phyloP scores from a whole-genome alignment of 2,113 vertebrate species.

The Meriones unguiculatus region DNA sequence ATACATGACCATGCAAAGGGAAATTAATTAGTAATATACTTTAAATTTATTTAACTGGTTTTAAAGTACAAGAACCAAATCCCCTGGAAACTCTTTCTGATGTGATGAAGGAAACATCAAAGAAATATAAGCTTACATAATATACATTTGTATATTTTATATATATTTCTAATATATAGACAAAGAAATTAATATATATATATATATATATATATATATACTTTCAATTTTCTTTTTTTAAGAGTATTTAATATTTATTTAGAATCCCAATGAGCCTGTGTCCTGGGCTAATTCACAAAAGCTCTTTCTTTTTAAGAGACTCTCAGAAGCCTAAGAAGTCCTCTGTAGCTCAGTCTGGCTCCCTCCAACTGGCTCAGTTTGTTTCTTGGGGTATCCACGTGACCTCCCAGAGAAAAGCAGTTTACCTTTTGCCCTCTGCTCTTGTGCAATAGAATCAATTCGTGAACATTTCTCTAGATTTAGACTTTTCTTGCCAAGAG shows the following conservation, averaged over 20 bases:
- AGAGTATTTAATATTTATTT: neutral
- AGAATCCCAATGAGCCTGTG: neutral
- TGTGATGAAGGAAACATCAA: neutral
- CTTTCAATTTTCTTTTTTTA: neutral
- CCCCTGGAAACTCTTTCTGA: neutral
- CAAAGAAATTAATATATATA: neutral
- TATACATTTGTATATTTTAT: neutral
- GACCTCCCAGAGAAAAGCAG: neutral
- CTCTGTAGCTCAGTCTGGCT: neutral
- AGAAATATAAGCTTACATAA: too few relatives aligned
- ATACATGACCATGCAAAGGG: neutral
- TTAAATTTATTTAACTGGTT: neutral
- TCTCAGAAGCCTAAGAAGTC: neutral
- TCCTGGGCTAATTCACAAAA: neutral
- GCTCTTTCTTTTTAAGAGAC: rapidly evolving
- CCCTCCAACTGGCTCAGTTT: neutral
- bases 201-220: neutral
- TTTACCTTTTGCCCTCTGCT: neutral
- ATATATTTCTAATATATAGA: neutral
- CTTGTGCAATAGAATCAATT: neutral
- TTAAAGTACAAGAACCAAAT: neutral
- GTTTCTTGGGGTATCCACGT: neutral
- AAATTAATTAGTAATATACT: neutral
- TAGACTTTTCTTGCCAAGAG: neutral
- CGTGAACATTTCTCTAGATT: neutral